These are phyloP conservation scores for Buphagus erythrorhynchus DNA, from an alignment of 2,797 vertebrate genomes.

Conservation along the genomic window DNA sequence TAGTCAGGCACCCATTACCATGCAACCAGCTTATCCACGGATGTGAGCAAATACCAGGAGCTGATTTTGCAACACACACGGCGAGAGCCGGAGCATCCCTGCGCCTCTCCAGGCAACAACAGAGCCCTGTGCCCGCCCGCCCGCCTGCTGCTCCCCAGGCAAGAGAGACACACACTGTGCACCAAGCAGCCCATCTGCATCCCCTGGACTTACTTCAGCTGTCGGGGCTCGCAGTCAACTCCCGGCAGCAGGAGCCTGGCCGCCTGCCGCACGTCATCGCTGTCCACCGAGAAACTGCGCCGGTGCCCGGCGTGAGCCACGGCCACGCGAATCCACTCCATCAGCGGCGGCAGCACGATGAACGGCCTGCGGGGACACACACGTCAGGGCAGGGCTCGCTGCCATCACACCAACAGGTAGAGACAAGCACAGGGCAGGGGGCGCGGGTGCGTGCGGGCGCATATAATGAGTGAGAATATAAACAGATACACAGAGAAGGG, in stretches of 20 bases:
- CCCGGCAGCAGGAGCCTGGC: slow-evolving; percentile 92
- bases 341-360: slow-evolving; percentile 92
- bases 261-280: slow-evolving; percentile 97
- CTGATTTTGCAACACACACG: background rate
- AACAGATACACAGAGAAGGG: background rate
- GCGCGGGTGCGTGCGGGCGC: background rate
- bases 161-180: background rate
- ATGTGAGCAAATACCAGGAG: slow-evolving; percentile 11
- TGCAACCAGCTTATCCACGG: background rate
- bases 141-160: background rate
- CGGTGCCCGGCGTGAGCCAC: slow-evolving; percentile 93
- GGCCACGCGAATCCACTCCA: slow-evolving; percentile 97
- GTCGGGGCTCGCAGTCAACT: slow-evolving; percentile 96
- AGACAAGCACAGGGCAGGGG: background rate
- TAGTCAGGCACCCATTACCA: slow-evolving; percentile 21
- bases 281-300: slow-evolving; percentile 96
- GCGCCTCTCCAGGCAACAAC: background rate
- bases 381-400: background rate
- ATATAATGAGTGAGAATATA: background rate
- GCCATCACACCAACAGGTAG: background rate
- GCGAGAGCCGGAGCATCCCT: background rate
- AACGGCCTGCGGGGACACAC: slow-evolving; percentile 86
- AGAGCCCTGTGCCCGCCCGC: background rate
- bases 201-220: slow-evolving; percentile 87
- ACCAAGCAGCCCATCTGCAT: background rate